Evolutionary conservation across 2,797 vertebrate species (phyloP).

Genomic region (Euphonia xanthogaster): DNA sequence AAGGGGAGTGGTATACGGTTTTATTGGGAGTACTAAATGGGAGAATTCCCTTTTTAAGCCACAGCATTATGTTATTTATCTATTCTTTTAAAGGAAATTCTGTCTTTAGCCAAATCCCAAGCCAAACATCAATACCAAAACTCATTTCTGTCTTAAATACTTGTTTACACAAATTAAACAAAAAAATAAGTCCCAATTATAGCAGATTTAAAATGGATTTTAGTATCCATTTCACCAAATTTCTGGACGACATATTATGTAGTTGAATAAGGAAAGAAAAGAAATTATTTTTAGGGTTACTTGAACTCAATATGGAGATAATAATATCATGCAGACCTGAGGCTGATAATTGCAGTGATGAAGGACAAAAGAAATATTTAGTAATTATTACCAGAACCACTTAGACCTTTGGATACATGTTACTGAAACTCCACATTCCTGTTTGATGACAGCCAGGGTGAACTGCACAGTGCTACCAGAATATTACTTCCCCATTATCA

Average conservation of each 20-base stretch:
- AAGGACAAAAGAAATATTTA: neutral
- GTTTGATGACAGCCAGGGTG: neutral
- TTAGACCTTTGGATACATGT: neutral
- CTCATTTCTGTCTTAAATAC: neutral
- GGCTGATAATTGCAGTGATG: accelerated
- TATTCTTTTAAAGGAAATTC: neutral
- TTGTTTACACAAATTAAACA: neutral
- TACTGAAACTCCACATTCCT: neutral
- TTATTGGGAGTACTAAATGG: neutral
- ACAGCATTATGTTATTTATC: neutral
- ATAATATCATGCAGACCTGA: neutral
- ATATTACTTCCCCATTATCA: neutral
- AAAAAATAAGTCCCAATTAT: neutral
- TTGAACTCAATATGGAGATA: neutral
- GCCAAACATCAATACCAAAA: neutral
- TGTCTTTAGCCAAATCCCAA: neutral
- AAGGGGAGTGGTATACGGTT: neutral
- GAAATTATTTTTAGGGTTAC: neutral
- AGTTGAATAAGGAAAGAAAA: neutral
- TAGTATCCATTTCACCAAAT: neutral
- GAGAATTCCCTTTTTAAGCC: neutral
- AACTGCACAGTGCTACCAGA: neutral
- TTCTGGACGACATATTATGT: neutral
- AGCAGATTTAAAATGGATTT: neutral
- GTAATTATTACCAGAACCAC: neutral